Conservation (phyloP, 53 echinoderm and acorn worm species). For the Echinarachnius parma region DNA sequence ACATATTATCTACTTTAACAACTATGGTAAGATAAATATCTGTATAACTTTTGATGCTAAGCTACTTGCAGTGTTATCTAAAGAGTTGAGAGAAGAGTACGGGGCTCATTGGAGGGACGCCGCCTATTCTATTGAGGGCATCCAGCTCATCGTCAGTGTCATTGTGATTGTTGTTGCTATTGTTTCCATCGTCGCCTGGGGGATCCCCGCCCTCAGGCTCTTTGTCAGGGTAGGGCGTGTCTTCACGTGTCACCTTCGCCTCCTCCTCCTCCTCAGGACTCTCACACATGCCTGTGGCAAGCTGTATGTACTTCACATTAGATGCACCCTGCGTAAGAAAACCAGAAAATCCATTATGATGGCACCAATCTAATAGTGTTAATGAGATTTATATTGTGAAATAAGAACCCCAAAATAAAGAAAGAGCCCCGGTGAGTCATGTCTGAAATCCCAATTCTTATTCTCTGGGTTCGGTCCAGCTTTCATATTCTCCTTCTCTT, state of each 20-base stretch:
- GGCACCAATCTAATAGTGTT: too few species aligned
- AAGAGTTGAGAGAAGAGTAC: neutral
- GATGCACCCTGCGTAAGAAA: slow-evolving; percentile 17
- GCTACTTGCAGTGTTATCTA: neutral
- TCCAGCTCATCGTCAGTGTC: neutral
- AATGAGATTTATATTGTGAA: too few species aligned
- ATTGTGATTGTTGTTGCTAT: neutral
- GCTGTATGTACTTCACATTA: slow-evolving; percentile 22
- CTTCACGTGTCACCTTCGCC: neutral
- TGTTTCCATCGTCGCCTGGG: neutral
- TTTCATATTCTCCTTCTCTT: neutral
- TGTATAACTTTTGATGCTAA: neutral
- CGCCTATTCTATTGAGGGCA: too few species aligned
- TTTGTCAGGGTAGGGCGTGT: neutral
- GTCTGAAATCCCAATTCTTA: too few species aligned
- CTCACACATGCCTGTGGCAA: slow-evolving; percentile 4
- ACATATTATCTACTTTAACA: too few species aligned
- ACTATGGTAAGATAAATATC: neutral
- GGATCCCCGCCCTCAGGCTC: neutral
- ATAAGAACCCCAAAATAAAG: neutral
- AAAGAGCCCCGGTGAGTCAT: neutral
- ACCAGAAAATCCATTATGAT: neutral
- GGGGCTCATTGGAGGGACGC: neutral
- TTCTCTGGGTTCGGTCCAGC: neutral
- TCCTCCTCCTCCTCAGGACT: neutral